Percentiles rank a stretch among this genome's conserved stretches.
Conservation (phyloP, 2,888 invertebrate species). For the Julus scandinavius region DNA sequence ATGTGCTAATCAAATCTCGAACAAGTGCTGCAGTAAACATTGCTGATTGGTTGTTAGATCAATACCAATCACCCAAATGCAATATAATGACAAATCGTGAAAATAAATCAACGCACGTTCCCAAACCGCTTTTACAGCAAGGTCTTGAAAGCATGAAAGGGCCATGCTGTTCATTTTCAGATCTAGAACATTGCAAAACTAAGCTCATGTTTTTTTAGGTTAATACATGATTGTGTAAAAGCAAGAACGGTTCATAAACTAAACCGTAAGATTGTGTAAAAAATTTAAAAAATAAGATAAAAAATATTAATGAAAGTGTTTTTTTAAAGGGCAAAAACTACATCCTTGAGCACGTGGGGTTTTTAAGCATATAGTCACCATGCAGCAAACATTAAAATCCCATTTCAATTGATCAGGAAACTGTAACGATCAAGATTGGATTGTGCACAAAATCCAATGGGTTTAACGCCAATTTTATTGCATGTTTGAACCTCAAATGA, state of each 20-base stretch:
- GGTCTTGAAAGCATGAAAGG: not conserved
- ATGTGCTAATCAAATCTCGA: constrained; percentile 18
- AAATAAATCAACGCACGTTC: constrained; percentile 10
- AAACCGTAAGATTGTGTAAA: too few species aligned
- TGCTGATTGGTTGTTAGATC: constrained; percentile 18
- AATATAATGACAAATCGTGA: constrained; percentile 18
- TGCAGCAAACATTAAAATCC: not conserved
- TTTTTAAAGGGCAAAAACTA: not conserved
- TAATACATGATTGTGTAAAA: too few species aligned
- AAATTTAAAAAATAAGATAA: too few species aligned
- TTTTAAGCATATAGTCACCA: not conserved
- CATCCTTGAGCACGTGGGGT: not conserved
- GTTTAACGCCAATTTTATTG: not conserved
- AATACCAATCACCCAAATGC: constrained; percentile 18
- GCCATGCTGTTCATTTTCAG: constrained; percentile 10
- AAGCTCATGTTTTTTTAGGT: too few species aligned
- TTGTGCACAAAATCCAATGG: not conserved
- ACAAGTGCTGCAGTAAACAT: constrained; percentile 6
- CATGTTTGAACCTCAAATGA: constrained; percentile 18
- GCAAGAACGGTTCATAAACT: too few species aligned
- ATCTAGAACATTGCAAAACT: not conserved
- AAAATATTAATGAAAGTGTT: too few species aligned
- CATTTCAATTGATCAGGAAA: not conserved
- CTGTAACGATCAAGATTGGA: not conserved
- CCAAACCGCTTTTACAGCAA: not conserved